Base-by-base conservation (phyloP, 2,797 vertebrate genomes). In the Myotis pilosus region DNA sequence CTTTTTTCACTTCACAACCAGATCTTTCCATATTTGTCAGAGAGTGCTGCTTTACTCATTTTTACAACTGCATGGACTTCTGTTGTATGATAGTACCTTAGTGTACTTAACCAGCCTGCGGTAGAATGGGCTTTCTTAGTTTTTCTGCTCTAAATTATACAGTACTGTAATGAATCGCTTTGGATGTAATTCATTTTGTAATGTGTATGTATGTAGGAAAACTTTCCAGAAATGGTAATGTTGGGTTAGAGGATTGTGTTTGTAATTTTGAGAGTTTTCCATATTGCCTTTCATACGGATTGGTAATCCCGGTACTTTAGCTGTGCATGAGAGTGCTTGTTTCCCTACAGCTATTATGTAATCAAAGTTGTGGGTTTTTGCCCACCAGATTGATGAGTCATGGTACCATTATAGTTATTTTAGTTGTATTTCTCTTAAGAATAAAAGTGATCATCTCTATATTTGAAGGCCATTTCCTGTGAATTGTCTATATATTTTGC, bases 381-480 rank as follows among this genome's bases (percentile, higher is more conserved):
- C 57, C 8, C 16, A 12, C 51, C 33, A 72, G 17, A 60, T 85
- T 78, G 69, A 23, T 82, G n/a, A 80, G 47, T 60, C 80, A 53
- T 75, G 8, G 16, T 83, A 78, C 75, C 75, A 78, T 36, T 49
- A 78, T 78, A 53, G 49, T 53, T 23, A 53, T 51, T 53, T 78
- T 36, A 55, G 55, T 81, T 81, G 51, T 8, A 81, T 85, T 80
- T 94, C 15, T 95, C 74, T 89, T 71, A 87, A 28, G 19, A 88
- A 41, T 85, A 33, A 78, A 62, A 16, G 15, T 90, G 22, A 78
- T 19, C 13, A 64, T 51, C 19, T 91, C n/a, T 76, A 17, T 49
- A 92, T 72, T 76, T 87, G 44, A 64, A 92, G 53, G 38, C 60
- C 64, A 12, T 93, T 87, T 76, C 47, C 51, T 81, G 25, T 17